phyloP scores from a whole-genome alignment of 2,113 vertebrate genomes.

The Hiodon tergisus region DNA sequence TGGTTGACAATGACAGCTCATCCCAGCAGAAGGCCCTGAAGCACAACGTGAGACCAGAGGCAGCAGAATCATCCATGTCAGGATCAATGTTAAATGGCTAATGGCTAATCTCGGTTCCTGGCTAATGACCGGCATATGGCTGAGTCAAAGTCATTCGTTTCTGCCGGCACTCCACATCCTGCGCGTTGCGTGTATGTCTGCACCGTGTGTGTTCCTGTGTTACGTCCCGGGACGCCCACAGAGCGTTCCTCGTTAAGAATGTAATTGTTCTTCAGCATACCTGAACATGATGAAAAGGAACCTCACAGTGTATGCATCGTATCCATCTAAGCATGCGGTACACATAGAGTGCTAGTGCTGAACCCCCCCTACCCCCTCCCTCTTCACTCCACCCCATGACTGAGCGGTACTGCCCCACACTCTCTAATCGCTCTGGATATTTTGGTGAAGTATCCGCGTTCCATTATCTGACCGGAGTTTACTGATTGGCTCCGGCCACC shows the following conservation, averaged over 20 bases:
- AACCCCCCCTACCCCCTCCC: background rate
- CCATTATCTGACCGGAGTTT: conserved; percentile 60
- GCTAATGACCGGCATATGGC: conserved; percentile 45
- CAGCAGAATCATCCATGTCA: conserved; percentile 44
- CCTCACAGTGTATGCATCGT: too few species aligned
- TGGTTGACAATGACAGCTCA: conserved; percentile 14
- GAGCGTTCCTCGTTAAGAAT: background rate
- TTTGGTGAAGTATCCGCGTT: conserved; percentile 51
- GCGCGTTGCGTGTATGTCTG: background rate
- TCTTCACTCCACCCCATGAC: background rate
- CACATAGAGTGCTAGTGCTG: conserved; percentile 10
- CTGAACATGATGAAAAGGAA: too few species aligned
- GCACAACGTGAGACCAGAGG: background rate
- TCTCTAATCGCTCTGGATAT: conserved; percentile 54
- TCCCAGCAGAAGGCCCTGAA: conserved; percentile 22
- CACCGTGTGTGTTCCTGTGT: conserved; percentile 12
- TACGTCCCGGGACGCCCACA: background rate
- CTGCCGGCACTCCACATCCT: conserved; percentile 21
- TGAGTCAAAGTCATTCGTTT: conserved; percentile 48
- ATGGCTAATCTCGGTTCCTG: too few species aligned
- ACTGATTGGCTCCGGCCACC: conserved; percentile 60
- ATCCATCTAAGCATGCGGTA: too few species aligned
- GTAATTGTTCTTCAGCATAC: background rate
- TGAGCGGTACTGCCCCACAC: conserved; percentile 5
- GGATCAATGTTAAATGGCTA: conserved; percentile 65